Conservation (phyloP, 1,140 invertebrate species). For the Whitmania pigra region DNA sequence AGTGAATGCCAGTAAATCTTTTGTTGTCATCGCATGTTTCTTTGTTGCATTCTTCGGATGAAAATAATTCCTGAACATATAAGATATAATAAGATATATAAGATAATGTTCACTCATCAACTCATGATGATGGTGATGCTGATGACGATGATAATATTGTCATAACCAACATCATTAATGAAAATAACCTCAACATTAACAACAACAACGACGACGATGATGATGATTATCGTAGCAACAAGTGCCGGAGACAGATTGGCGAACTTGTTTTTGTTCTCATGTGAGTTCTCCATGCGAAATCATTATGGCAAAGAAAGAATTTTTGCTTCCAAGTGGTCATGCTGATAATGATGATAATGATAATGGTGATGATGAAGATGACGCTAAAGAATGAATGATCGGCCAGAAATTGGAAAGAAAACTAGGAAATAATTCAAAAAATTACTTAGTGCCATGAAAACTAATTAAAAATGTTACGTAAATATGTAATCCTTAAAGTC, state of each 20-base stretch:
- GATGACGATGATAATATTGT: neutral
- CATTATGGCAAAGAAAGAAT: neutral
- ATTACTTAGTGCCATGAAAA: neutral
- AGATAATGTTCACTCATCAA: neutral
- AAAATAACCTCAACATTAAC: neutral
- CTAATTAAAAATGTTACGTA: neutral
- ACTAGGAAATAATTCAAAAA: neutral
- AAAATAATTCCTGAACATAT: neutral
- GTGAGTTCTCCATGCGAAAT: neutral
- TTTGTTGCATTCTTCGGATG: neutral
- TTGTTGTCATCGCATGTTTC: neutral
- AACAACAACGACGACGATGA: neutral
- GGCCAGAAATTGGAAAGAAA: neutral
- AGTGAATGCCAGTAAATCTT: neutral
- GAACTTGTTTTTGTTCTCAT: neutral
- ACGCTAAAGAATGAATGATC: neutral
- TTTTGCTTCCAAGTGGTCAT: neutral
- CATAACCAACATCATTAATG: neutral
- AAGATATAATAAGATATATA: too few relatives aligned
- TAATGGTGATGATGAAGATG: neutral
- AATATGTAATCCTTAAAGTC: too few relatives aligned
- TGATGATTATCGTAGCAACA: neutral
- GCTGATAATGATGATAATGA: conserved; percentile 4
- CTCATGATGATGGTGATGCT: neutral
- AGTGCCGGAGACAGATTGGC: neutral